Conservation (phyloP, 2,113 vertebrate species). For the Macheiramphus alcinus region DNA sequence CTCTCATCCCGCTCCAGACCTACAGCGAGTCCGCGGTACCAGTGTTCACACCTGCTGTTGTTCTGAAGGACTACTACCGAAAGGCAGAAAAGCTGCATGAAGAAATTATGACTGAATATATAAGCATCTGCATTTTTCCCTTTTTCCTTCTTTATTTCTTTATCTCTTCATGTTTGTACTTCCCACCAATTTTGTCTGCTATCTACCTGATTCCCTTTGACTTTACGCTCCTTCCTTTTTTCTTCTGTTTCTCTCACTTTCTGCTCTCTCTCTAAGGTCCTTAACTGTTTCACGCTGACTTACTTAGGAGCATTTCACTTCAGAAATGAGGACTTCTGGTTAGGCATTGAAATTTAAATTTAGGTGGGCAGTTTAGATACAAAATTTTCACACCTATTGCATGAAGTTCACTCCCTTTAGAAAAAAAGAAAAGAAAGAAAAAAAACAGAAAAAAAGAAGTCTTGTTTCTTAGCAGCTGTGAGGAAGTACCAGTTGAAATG, state of each 20-base stretch:
- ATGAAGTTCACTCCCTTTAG: neutral
- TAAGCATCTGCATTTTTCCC: neutral
- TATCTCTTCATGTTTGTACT: neutral
- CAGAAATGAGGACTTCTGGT: neutral
- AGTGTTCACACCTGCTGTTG: neutral
- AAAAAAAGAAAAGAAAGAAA: fast-evolving
- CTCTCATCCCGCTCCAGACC: too few species aligned
- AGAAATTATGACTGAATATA: neutral
- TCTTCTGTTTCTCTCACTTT: neutral
- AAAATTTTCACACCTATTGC: neutral
- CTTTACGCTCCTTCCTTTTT: neutral
- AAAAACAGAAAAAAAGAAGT: neutral
- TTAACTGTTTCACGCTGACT: neutral
- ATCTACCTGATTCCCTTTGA: neutral
- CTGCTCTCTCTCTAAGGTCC: neutral
- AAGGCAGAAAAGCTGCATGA: neutral
- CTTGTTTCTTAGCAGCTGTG: neutral
- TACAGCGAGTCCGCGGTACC: fast-evolving
- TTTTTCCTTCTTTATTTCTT: neutral
- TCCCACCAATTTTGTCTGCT: neutral
- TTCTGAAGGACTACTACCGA: neutral
- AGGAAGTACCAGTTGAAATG: neutral
- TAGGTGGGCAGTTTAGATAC: neutral
- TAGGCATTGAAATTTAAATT: neutral
- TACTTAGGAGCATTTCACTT: neutral